Base-by-base conservation (phyloP, 2,797 vertebrate genomes). In the Neoniphon sammara region DNA sequence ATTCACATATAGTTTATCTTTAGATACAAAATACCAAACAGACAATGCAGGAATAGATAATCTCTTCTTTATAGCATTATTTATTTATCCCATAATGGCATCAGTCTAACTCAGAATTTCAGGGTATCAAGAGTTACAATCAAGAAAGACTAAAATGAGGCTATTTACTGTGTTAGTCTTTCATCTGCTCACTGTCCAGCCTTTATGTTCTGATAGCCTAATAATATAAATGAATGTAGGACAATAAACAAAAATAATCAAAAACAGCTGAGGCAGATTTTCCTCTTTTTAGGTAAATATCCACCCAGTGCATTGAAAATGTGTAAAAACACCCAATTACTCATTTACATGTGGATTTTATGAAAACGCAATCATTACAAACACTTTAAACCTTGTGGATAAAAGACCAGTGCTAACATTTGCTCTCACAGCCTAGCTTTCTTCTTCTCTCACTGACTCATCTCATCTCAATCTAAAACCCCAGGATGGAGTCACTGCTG, bases 401-500 rank as follows among this genome's bases (percentile, higher is more conserved):
- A 25, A 69, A 78, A 61, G 21, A 27, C 31, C 25, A 27, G 66
- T 55, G 46, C 15, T 18, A 60, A n/a, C 72, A 63, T 46, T 70
- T 73, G 58, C 68, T 30, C 34, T 57, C 25, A 36, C 42, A 75
- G 25, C 36, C 31, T 55, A 58, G 20, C 36, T 71, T 36, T 75
- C 57, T 64, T 49, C 70, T 68, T 73, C 49, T 67, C 77, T 64
- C 66, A 64, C 66, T 85, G 67, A 84, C 74, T 90, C 85, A 85
- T 88, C 82, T 76, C 68, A 73, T 83, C 54, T 68, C 56, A 36
- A 75, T 85, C 62, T 81, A 73, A 88, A 90, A 82, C 59, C 62
- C 47, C 0, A 54, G 60, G 70, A 85, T 63, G 78, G 71, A 78
- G 77, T 42, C 57, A 15, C 54, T 77, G 52, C 69, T 64, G 50